These are phyloP conservation scores for Stomatorhinus ivindoensis DNA, from an alignment of 2,113 vertebrate species.

Conservation along the genomic window DNA sequence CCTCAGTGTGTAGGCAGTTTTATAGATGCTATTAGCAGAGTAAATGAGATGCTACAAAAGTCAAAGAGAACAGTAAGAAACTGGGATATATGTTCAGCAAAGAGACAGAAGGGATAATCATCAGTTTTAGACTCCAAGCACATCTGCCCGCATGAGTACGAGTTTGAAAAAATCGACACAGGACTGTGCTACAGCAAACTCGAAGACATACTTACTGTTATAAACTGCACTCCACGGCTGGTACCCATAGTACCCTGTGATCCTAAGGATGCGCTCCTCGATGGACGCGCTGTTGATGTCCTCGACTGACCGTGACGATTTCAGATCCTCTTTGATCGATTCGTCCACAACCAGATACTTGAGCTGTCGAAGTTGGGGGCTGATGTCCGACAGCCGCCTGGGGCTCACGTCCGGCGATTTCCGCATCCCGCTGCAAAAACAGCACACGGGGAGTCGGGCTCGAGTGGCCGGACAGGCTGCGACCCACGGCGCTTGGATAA, in stretches of 20 bases:
- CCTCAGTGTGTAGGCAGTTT: not conserved
- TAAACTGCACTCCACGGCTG: slow-evolving; percentile 84
- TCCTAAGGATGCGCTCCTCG: slow-evolving; percentile 81
- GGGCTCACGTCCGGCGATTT: slow-evolving; percentile 86
- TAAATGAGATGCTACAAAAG: not conserved
- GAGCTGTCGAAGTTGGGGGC: slow-evolving; percentile 90
- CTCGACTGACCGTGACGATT: slow-evolving; percentile 86
- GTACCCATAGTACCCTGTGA: slow-evolving; percentile 93
- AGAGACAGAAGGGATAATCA: not conserved
- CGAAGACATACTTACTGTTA: slow-evolving; percentile 67
- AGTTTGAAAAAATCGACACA: not conserved
- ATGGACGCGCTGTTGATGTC: slow-evolving; percentile 86
- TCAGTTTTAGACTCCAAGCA: not conserved
- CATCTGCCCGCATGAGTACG: not conserved
- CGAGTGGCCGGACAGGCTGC: not conserved
- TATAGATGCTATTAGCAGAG: not conserved
- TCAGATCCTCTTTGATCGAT: slow-evolving; percentile 86
- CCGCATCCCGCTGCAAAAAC: slow-evolving; percentile 74
- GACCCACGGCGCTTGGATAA: not conserved
- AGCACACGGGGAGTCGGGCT: slow-evolving; percentile 29
- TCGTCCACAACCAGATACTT: slow-evolving; percentile 91
- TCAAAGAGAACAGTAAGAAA: not conserved
- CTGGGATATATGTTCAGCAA: not conserved
- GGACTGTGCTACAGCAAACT: not conserved
- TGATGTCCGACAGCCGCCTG: slow-evolving; percentile 90